Base-by-base conservation (phyloP, 2,888 invertebrate species). In the Isotomurus palustris region DNA sequence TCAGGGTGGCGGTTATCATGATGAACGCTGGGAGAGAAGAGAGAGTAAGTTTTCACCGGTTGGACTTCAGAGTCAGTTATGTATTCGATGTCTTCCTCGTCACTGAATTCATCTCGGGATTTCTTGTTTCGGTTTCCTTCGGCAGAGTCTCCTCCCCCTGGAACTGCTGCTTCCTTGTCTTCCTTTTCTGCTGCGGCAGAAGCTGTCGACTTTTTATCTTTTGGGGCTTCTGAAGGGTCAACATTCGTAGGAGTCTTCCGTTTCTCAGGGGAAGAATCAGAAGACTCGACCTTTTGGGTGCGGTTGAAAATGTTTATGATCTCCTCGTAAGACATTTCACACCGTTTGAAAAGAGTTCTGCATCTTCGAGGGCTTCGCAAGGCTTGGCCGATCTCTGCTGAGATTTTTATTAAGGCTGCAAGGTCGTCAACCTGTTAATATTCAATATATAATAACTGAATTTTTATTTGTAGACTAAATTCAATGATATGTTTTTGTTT, bases 351-450 rank as follows among this genome's bases (percentile, higher is more conserved):
- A 10, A 63, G 44, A 40, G 48, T 54, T n/a, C 60, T 47, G 49
- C 63, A 63, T 44, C 60, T 57, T 21, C 53, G 40, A n/a, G 60
- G 56, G 40, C 49, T 58, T 32, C 56, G n/a, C 2, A 63, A 27
- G 29, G 57, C 57, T 25, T 60, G 53, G 4, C 63, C 63, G 38
- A 63, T 60, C 40, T 63, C 63, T 8, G 60, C 55, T 27, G 63
- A 60, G 43, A 63, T 55, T 41, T 58, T 54, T 24, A 63, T 63
- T 14, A 63, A 36, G 4, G 60, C 60, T 10, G 63, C 60, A n/a
- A 63, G 54, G 47, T 63, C 63, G 21, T 59, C 60, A 22, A 55
- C 59, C 62, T 62, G 29, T 19, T 22, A 43, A 22, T 3, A 24
- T 43, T 43, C 32, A 14, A 32, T 32, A 32, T 10, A 10, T 8